Evolutionary conservation across 2,888 invertebrate species (phyloP), one percentile per base, ranked within the genome.

Genomic region (Nasonovia ribisnigri): DNA sequence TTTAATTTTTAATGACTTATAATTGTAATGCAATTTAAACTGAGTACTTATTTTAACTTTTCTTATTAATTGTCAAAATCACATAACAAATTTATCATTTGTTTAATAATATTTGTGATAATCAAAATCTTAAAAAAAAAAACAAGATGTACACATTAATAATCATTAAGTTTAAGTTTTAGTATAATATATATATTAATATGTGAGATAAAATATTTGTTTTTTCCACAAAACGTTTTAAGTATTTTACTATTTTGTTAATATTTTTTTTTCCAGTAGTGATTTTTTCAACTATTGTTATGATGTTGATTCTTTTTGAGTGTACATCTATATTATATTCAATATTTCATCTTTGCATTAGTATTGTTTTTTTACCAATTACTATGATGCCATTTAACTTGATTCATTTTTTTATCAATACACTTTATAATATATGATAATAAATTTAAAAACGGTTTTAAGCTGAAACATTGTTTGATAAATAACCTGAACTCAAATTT

Each of bases 111-210:
- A 77, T 36, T 77, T 77, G 77, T 77, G 36, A 77, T 77, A 77
- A 36, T 77, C 77, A 86, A 86, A 86, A 86, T 43, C 46, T 86
- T 86, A 46, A 43, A 46, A 46, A 87, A 87, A 87, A 29, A 48
- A n/a, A n/a, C 20, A 48, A n/a, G 24, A 48, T 48, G 48, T 87
- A n/a, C 86, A 46, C 48, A 87, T 87, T 87, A 87, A 48, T 87
- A 87, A 51, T 51, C n/a, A 87, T 87, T 87, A 48, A 20, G 48
- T n/a, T 87, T 87, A 87, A 87, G 20, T n/a, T 48, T 87, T n/a
- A 77, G 77, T 77, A 36, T 87, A 48, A 48, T 84, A 48, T 84
- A 20, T 84, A 29, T 43, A 84, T 84, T 84, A 84, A n/a, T 48
- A n/a, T 87, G 29, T 48, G 20, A 87, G n/a, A 46, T 46, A 46